Evolutionary conservation across 1,140 invertebrate genomes (phyloP).

Genomic region (Linepithema humile): DNA sequence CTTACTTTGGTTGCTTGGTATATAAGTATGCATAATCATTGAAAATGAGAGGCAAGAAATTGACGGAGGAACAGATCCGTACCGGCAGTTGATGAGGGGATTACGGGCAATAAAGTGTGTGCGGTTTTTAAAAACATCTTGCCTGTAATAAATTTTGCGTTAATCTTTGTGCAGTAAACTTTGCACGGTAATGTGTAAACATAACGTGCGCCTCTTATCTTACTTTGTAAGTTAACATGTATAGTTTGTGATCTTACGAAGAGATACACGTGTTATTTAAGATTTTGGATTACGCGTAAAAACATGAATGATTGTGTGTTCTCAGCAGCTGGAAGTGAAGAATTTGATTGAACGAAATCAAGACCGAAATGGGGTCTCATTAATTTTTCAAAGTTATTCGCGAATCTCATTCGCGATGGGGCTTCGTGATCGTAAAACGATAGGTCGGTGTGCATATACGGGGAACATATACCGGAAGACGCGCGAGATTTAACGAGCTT

Average conservation of each 20-base stretch:
- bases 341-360: conserved; percentile 2
- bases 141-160: too few relatives aligned
- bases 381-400: conserved; percentile 26
- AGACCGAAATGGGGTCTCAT: background rate
- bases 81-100: conserved; percentile 8
- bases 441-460: background rate
- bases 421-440: conserved; percentile 41
- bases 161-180: background rate
- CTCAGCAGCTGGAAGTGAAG: background rate
- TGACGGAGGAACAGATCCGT: background rate
- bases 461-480: conserved; percentile 26
- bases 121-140: background rate
- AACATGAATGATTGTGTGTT: background rate
- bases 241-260: background rate
- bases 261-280: too few relatives aligned
- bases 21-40: background rate
- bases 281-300: background rate
- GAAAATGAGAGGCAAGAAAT: background rate
- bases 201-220: conserved; percentile 11
- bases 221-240: background rate
- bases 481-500: conserved; percentile 50
- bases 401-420: conserved; percentile 12
- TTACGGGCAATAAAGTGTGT: background rate
- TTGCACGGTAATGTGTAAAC: conserved; percentile 7
- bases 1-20: background rate